A percentile compares a stretch with the other conserved stretches of the same genome.
These are phyloP conservation scores for Excalfactoria chinensis DNA, from an alignment of 2,113 vertebrate species.

Conservation along the genomic window DNA sequence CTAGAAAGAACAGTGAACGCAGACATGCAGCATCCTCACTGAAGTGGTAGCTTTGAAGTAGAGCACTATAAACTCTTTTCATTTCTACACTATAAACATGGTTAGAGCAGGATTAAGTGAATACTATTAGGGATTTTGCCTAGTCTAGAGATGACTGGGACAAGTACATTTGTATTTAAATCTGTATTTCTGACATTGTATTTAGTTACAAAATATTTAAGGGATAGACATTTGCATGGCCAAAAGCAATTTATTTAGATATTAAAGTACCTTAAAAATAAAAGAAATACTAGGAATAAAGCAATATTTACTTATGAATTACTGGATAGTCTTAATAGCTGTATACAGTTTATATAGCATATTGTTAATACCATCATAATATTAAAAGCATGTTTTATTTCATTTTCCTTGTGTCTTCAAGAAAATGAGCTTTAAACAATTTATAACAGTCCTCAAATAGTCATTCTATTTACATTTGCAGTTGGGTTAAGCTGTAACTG, in stretches of 20 bases:
- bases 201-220: neutral
- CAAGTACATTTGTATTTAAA: neutral
- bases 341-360: neutral
- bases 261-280: neutral
- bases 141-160: neutral
- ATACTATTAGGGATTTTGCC: neutral
- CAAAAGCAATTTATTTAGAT: neutral
- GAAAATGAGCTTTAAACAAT: neutral
- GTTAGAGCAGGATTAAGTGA: neutral
- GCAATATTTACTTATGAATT: neutral
- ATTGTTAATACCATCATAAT: neutral
- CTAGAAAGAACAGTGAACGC: neutral
- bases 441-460: neutral
- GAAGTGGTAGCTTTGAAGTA: neutral
- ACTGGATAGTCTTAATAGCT: neutral
- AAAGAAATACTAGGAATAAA: neutral
- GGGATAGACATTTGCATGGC: rapidly evolving
- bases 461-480: neutral
- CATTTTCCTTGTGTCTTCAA: neutral
- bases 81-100: neutral
- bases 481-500: neutral
- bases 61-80: neutral
- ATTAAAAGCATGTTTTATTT: neutral
- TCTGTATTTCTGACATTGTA: neutral
- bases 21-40: neutral